Evolutionary conservation across 2,888 invertebrate species (phyloP).

Genomic region (Falcaria lacertinaria): DNA sequence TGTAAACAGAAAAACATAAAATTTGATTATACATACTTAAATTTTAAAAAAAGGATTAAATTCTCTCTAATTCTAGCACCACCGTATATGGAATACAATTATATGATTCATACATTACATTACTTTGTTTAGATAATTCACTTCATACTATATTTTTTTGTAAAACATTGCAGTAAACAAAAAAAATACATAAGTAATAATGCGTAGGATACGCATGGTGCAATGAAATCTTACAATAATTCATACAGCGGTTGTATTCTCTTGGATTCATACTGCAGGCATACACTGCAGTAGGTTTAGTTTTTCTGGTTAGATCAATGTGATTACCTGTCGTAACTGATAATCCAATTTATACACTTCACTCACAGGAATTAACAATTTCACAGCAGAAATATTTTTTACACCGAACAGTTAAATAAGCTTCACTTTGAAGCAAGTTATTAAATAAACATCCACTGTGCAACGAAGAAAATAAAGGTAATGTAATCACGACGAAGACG

Average conservation of each 20-base stretch:
- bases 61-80: too few species aligned
- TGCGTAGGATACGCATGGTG: conserved; percentile 62
- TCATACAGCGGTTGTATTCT: conserved; percentile 25
- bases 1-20: conserved; percentile 37
- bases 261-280: too few species aligned
- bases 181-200: conserved; percentile 33
- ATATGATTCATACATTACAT: not conserved
- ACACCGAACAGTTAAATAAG: not conserved
- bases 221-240: conserved; percentile 40
- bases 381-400: not conserved
- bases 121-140: not conserved
- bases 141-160: not conserved
- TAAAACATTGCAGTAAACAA: conserved; percentile 5
- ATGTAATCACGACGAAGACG: not conserved
- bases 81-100: not conserved
- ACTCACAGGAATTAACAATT: not conserved
- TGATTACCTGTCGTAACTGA: conserved; percentile 6
- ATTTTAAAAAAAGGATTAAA: too few species aligned
- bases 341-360: not conserved
- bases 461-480: not conserved
- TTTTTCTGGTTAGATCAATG: conserved; percentile 18
- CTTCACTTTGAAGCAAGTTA: not conserved
- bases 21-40: conserved; percentile 5
- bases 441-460: not conserved
- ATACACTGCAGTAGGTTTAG: conserved; percentile 18